Evolutionary conservation across 2,797 vertebrate species (phyloP).

Genomic region (Fratercula arctica): DNA sequence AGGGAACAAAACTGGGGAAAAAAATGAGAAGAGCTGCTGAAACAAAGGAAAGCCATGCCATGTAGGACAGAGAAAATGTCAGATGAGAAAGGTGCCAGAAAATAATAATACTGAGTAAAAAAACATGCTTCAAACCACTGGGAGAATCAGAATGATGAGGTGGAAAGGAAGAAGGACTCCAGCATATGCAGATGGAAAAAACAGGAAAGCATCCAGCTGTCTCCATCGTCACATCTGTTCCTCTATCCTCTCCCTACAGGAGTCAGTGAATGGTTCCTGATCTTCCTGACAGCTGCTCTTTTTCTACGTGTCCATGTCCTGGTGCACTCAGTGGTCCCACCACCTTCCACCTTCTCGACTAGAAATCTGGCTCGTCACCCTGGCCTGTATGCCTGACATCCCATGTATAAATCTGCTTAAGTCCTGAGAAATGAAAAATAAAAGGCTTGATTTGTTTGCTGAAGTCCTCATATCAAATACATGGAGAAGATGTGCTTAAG

Average conservation of each 20-base stretch:
- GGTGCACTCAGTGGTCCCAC: not conserved
- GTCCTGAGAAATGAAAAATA: not conserved
- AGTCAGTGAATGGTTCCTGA: not conserved
- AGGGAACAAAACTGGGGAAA: not conserved
- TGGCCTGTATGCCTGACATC: not conserved
- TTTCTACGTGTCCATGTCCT: not conserved
- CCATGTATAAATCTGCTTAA: not conserved
- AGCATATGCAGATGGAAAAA: not conserved
- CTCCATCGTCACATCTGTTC: not conserved
- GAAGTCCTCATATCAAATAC: not conserved
- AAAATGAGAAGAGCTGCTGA: not conserved
- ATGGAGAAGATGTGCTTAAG: not conserved
- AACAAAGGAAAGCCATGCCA: not conserved
- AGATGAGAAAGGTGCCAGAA: not conserved
- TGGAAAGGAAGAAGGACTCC: not conserved
- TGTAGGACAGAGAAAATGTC: not conserved
- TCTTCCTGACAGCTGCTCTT: not conserved
- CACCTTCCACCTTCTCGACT: not conserved
- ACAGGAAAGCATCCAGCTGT: not conserved
- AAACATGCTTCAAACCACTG: not conserved
- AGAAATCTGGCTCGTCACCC: not conserved
- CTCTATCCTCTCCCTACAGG: not conserved
- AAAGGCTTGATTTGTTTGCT: not conserved
- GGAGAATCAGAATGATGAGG: not conserved
- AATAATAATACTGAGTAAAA: not conserved